Conservation (phyloP, 2,113 vertebrate species). For the Phocoena phocoena region DNA sequence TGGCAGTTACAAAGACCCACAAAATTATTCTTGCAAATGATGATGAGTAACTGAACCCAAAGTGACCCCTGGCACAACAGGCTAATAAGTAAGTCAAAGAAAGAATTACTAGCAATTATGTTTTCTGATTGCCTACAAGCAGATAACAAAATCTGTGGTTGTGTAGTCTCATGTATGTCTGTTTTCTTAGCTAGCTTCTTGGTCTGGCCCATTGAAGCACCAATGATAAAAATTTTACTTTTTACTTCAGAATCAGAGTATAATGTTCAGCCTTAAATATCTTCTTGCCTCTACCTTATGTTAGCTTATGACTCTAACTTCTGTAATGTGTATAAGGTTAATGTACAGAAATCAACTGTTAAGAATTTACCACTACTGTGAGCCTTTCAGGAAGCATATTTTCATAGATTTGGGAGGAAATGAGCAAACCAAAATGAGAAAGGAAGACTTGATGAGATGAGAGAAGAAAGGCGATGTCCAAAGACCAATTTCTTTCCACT, state of each 20-base stretch:
- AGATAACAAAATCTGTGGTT: neutral
- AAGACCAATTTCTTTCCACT: neutral
- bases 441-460: neutral
- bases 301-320: neutral
- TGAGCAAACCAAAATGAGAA: neutral
- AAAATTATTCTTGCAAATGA: slow-evolving; percentile 46
- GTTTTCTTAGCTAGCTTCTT: slow-evolving; percentile 28
- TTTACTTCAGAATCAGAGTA: neutral
- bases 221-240: neutral
- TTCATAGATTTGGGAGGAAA: neutral
- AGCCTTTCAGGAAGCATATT: neutral
- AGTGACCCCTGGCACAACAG: neutral
- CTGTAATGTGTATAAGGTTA: neutral
- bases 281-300: neutral
- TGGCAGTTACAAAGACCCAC: slow-evolving; percentile 7
- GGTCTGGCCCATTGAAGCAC: neutral
- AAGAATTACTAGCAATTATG: slow-evolving; percentile 32
- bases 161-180: neutral
- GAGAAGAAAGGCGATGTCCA: neutral
- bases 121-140: slow-evolving; percentile 29
- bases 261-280: neutral
- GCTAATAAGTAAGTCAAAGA: slow-evolving; percentile 28
- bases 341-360: neutral
- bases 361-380: neutral
- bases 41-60: slow-evolving; percentile 37